Percentiles rank a stretch among this genome's conserved stretches.
Conservation (phyloP, 2,113 vertebrate species). For the Lamprologus speciosus region DNA sequence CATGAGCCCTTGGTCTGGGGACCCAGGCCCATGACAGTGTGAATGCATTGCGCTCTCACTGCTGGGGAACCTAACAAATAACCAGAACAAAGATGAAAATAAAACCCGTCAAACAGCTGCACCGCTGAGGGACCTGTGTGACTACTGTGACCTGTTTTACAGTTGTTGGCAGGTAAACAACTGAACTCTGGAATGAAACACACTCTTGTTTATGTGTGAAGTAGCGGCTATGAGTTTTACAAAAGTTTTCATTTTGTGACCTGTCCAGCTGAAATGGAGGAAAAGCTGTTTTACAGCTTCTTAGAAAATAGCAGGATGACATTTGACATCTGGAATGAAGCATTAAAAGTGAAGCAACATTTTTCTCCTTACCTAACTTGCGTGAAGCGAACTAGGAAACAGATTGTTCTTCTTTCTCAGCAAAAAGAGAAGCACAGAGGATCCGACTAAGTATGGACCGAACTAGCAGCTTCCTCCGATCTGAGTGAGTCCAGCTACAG, state of each 20-base stretch:
- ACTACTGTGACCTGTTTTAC: neutral
- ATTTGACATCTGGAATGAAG: neutral
- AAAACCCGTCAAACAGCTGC: neutral
- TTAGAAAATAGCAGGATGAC: neutral
- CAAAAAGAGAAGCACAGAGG: neutral
- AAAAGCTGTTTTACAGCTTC: neutral
- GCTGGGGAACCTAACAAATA: neutral
- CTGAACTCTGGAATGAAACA: neutral
- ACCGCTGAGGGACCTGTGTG: neutral
- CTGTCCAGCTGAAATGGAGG: neutral
- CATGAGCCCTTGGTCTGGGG: neutral
- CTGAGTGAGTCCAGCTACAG: neutral
- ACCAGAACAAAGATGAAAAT: neutral
- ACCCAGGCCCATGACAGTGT: neutral
- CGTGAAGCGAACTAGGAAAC: accelerated
- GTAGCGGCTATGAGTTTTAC: neutral
- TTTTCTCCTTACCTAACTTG: neutral
- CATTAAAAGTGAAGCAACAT: neutral
- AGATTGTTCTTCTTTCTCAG: neutral
- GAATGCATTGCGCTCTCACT: neutral
- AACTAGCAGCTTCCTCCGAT: neutral
- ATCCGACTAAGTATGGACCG: accelerated
- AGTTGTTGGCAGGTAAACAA: neutral
- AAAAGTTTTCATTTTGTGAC: neutral
- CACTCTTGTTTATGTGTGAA: accelerated